These are phyloP conservation scores for Notarius quadriscutis DNA, from an alignment of 2,113 vertebrate genomes.

Conservation along the genomic window DNA sequence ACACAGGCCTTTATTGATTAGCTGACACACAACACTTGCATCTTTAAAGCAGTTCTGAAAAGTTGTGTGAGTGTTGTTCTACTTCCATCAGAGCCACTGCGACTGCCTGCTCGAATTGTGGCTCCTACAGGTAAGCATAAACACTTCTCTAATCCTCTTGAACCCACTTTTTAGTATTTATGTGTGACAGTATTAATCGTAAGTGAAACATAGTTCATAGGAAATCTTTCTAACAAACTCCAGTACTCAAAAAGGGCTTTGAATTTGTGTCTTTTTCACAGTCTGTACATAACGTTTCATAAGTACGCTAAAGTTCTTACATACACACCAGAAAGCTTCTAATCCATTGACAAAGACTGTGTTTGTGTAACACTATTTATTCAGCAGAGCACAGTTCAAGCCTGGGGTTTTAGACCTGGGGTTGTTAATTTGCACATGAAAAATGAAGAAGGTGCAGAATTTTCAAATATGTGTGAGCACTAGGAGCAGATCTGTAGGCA, in stretches of 20 bases:
- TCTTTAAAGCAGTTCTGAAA: slow-evolving; percentile 21
- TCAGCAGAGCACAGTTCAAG: slow-evolving; percentile 23
- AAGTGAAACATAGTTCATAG: neutral
- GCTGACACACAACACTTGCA: slow-evolving; percentile 46
- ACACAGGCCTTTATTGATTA: slow-evolving; percentile 47
- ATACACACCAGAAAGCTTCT: slow-evolving; percentile 27
- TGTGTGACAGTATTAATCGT: neutral
- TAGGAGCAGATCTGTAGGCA: neutral
- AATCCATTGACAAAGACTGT: slow-evolving; percentile 36
- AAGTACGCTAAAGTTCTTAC: slow-evolving; percentile 60
- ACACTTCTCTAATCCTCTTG: too few relatives aligned
- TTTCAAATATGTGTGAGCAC: neutral
- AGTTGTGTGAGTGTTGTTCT: neutral
- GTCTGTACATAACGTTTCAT: slow-evolving; percentile 2
- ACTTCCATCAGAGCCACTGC: neutral
- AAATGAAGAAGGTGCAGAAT: neutral
- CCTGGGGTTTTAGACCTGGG: neutral
- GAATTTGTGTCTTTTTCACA: neutral
- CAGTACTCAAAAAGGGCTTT: neutral
- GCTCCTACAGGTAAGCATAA: slow-evolving; percentile 16
- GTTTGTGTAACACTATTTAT: slow-evolving; percentile 36
- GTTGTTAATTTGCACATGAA: slow-evolving; percentile 7
- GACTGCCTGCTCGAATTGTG: neutral
- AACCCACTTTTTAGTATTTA: neutral
- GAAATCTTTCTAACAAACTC: neutral